Base-by-base conservation (phyloP, 1,140 invertebrate genomes). In the Drosophila pandora region DNA sequence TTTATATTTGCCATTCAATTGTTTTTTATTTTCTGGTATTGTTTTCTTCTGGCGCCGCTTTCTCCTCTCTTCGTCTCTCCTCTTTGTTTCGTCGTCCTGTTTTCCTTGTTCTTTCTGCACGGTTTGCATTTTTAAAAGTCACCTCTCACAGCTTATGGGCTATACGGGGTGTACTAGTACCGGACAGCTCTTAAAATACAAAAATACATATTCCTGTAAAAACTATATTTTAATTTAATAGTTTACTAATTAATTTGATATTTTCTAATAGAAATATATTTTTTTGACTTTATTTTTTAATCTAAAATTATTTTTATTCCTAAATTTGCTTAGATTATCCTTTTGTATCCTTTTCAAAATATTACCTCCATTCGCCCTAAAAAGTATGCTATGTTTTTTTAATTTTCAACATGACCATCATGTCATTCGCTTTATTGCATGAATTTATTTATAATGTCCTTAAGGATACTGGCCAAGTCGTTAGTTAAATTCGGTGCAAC, bases 1-100 rank as follows among this genome's bases (percentile, higher is more conserved):
- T 76, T 76, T 76, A 54, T 76, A 76, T 76, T 76, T 76, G 62
- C 73, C 72, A 76, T 68, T 65, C 72, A 59, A 76, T 76, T 76
- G 71, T 76, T 76, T 76, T 69, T 70, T 70, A 69, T 69, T 76
- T 52, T 54, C 55, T 30, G 39, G 54, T 55, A 68, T 76, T 76
- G 71, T 49, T 68, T 55, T 34, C 54, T 54, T 34, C 41, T 43
- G 41, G 32, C 37, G 13, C 12, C 10, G 17, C 7, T 17, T 55
- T 41, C 49, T 56, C 39, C 28, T 48, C 32, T 57, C 34, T n/a
- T 32, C 1, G 3, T 37, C 10, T 37, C 34, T 12, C 7, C 30
- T 8, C 9, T 32, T 30, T n/a, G 17, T 49, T 65, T 9, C 45
- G 60, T 21, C 34, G 22, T 64, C 56, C 58, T 23, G 23, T 45